Evolutionary conservation across 1,140 invertebrate genomes (phyloP).

Genomic region (Euborellia annulipes): DNA sequence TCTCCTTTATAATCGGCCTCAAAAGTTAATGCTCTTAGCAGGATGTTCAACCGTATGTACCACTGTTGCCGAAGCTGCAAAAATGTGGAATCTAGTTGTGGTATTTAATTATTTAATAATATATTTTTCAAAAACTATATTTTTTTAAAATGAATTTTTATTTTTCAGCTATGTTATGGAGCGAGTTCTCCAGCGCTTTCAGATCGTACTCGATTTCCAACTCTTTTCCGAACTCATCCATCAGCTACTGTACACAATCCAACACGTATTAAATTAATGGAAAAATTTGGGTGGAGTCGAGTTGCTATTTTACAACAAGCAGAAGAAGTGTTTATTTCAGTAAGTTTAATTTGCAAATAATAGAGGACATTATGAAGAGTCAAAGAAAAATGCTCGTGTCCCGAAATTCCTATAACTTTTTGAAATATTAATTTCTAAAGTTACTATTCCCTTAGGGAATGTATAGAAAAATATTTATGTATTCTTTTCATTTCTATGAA

Average conservation of each 20-base stretch:
- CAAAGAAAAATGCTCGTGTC: too few relatives aligned
- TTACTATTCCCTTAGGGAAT: too few relatives aligned
- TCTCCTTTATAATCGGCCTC: conserved; percentile 87
- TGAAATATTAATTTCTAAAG: too few relatives aligned
- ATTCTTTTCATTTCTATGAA: too few relatives aligned
- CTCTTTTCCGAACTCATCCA: conserved; percentile 95
- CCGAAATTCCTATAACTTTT: too few relatives aligned
- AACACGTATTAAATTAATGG: conserved; percentile 88
- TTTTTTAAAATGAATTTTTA: conserved; percentile 11
- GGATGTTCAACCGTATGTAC: conserved; percentile 99
- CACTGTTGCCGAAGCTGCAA: conserved; percentile 95
- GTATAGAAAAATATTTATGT: too few relatives aligned
- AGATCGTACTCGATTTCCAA: conserved; percentile 91
- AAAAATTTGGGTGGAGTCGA: conserved; percentile 92
- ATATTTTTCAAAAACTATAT: conserved; percentile 6
- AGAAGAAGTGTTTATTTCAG: conserved; percentile 98
- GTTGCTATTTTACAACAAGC: conserved; percentile 96
- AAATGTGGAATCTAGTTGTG: conserved; percentile 99
- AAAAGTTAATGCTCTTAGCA: conserved; percentile 88
- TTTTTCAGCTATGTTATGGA: conserved; percentile 84
- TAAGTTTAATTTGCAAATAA: too few relatives aligned
- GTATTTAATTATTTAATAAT: conserved; percentile 42
- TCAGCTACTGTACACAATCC: conserved; percentile 99
- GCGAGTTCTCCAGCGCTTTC: conserved; percentile 97
- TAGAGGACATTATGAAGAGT: too few relatives aligned